Base-by-base conservation (phyloP, 2,888 invertebrate genomes). In the Drosophila basisetae region DNA sequence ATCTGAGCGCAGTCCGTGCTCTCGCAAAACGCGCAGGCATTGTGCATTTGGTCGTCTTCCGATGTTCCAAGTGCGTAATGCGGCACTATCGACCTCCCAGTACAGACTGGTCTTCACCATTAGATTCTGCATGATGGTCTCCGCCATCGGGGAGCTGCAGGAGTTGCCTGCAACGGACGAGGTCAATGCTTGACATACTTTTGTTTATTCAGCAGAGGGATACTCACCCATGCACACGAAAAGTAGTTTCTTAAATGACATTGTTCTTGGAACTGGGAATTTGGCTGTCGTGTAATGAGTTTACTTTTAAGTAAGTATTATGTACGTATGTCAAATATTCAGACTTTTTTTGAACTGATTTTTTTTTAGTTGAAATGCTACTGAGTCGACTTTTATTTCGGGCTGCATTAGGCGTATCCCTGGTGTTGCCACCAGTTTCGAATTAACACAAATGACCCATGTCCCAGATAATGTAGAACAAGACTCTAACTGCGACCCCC, bases 131-230 rank as follows among this genome's bases (percentile, higher is more conserved):
- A 98, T 98, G 6, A 98, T 96, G 4, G 97, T 97, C 93, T 98
- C 98, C 11, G 98, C 98, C 92, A 98, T 98, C 0, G 98, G 98
- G 5, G 98, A 98, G 7, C 98, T 95, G 92, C 98, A 99, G 75
- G 98, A 98, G 92, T 99, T 99, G 16, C 98, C 98, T 97, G 50
- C n/a, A 9, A 2, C 16, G n/a, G 9, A 28, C 1, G 2, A 0
- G 4, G 4, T 16, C 25, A 22, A 18, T n/a, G 22, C 7, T 13
- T 18, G 30, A 22, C 2, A 31, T 0, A 2, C 0, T 18, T n/a
- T 13, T 3, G 0, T 6, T 9, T 1, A 13, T 30, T n/a, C 11
- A 11, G 4, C 22, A 0, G 5, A 16, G 18, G 1, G 2, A 2
- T 2, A 73, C 73, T 80, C 7, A 91, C 87, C 87, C 86, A 90